These are phyloP conservation scores for Oryzias sinensis DNA, from an alignment of 2,797 vertebrate species.

Conservation along the genomic window DNA sequence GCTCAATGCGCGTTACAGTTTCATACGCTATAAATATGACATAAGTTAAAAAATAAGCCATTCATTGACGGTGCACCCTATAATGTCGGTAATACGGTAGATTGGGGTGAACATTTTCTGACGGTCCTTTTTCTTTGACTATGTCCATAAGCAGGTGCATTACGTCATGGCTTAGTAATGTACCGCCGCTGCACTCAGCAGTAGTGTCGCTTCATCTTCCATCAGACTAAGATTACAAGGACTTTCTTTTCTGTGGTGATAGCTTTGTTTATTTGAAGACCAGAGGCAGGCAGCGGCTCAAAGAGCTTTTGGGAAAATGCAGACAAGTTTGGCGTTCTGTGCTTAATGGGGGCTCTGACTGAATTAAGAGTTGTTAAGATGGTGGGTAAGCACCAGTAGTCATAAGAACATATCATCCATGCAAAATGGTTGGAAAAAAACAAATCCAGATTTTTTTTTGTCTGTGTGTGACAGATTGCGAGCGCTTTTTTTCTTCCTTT, in stretches of 20 bases:
- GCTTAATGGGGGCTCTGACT: slow-evolving; percentile 39
- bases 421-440: slow-evolving; percentile 51
- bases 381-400: slow-evolving; percentile 39
- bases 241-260: slow-evolving; percentile 47
- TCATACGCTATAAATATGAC: no score
- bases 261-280: slow-evolving; percentile 14
- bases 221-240: slow-evolving; percentile 44
- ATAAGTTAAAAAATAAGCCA: no score
- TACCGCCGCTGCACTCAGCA: slow-evolving; percentile 30
- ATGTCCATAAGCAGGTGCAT: slow-evolving; percentile 20
- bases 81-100: no score
- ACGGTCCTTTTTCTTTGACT: background rate
- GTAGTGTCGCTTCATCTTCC: slow-evolving; percentile 23
- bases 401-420: slow-evolving; percentile 57
- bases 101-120: background rate
- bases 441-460: slow-evolving; percentile 55
- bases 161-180: slow-evolving; percentile 30
- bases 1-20: no score
- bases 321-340: slow-evolving; percentile 27
- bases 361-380: slow-evolving; percentile 48
- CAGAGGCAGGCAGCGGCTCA: slow-evolving; percentile 41
- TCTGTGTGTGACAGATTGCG: slow-evolving; percentile 62
- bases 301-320: slow-evolving; percentile 21
- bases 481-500: slow-evolving; percentile 16
- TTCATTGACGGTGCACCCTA: no score